Base-by-base conservation (phyloP, 2,888 invertebrate species). In the Ormyrus thymus region DNA sequence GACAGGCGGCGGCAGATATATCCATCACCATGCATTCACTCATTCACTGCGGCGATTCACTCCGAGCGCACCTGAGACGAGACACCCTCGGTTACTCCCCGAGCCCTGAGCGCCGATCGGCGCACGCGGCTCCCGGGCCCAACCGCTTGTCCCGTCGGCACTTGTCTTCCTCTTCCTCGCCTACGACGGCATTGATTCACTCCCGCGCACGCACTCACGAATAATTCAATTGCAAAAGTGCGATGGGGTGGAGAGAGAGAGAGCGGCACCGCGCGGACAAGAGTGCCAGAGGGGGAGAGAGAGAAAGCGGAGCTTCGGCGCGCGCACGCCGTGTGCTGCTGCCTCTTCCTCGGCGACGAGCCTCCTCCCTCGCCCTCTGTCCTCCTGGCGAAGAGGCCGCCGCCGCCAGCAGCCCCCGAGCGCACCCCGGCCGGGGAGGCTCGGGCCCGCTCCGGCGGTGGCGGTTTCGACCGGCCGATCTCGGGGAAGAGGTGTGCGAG, bases 301-400 rank as follows among this genome's bases (percentile, higher is more conserved):
- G 66, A 29, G 9, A 43, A 15, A 46, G 51, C n/a, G 10, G 29
- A 29, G 61, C 11, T n/a, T 11, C 55, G 55, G n/a, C 55, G 55
- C 7, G 7, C 15, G 13, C 58, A 43, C 7, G 29, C 43, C 53
- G 53, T 43, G 53, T 15, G 64, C 50, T 50, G 81, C 73, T 78
- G 76, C 73, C 29, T n/a, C 46, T 43, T 66, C 29, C 29, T 51
- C 51, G 51, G 7, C 53, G 53, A 29, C 6, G n/a, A 80, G 79
- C 45, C 46, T 69, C 65, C 82, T 79, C 82, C 78, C 72, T 76
- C 81, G 84, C 72, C n/a, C 82, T 80, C 51, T 4, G 29, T 2
- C 29, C 29, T 29, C 29, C 29, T 29, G 29, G 29, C 4, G 29
- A 29, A 29, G 29, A 29, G 55, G 68, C 48, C 50, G 50, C n/a